Evolutionary conservation across 2,113 vertebrate genomes (phyloP), one percentile per base, ranked within the genome.

Genomic region (Trichechus manatus): DNA sequence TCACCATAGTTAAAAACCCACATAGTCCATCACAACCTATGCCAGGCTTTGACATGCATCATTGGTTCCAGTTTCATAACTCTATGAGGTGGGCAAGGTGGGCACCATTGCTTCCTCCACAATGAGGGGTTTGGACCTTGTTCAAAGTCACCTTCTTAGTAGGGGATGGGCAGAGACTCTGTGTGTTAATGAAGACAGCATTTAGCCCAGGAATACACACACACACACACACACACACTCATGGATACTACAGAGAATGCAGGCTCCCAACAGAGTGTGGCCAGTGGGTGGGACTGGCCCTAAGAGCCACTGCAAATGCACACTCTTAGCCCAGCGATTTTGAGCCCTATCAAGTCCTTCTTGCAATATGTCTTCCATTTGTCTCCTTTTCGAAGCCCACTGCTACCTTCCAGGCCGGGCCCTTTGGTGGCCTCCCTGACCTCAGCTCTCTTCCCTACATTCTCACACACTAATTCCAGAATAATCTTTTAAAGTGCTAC

Each of bases 401-500:
- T 14, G 84, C 68, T 6, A 3, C n/a, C 8, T 10, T 50, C 64
- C 25, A 59, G 64, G 29, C 27, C 9, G 29, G n/a, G 39, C 56
- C 64, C 84, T 22, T 56, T 0, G 0, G 39, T 11, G 50, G 42
- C 56, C 81, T 88, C 63, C 36, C 36, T 10, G 17, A n/a, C 13
- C 78, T 78, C 78, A 11, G 61, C 31, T 89, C 74, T 74, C 74
- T 27, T 39, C 10, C 15, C 39, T 75, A 63, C 19, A 1, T 17
- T 44, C 91, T 47, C 29, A 0, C 23, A 91, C 10, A n/a, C 11
- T 20, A 19, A 14, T 66, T 94, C 74, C 47, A 66, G 91, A 93
- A 82, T 31, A 17, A 82, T 59, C 44, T 93, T 59, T 78, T 63
- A 88, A 79, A 94, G 47, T 9, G 31, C 29, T 92, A 80, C 56